Evolutionary conservation across 2,888 invertebrate genomes (phyloP).

Genomic region (Xestia sexstrigata): DNA sequence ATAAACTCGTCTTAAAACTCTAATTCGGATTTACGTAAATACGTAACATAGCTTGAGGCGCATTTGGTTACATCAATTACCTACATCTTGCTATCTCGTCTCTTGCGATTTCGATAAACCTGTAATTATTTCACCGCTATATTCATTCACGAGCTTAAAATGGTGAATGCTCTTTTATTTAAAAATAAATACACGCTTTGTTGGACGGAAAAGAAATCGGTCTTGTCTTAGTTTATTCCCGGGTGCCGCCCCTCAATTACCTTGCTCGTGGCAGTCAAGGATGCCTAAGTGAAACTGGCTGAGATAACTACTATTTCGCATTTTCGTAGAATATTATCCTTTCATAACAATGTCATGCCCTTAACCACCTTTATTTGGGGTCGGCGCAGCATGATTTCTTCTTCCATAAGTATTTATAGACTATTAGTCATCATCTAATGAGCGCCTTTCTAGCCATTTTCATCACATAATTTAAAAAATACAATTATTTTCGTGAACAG

Average conservation of each 20-base stretch:
- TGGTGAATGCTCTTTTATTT: not conserved
- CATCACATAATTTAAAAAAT: not conserved
- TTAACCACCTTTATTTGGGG: not conserved
- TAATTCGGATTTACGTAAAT: slow-evolving; percentile 36
- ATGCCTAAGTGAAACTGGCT: not conserved
- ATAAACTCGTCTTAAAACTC: not conserved
- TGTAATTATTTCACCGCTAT: slow-evolving; percentile 27
- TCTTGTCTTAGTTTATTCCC: not conserved
- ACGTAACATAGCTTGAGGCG: slow-evolving; percentile 15
- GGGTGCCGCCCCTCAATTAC: not conserved
- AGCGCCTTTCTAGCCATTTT: not conserved
- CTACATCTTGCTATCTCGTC: slow-evolving; percentile 7
- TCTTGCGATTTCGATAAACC: slow-evolving; percentile 13
- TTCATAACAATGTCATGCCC: not conserved
- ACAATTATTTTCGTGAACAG: not conserved
- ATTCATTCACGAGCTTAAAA: slow-evolving; percentile 6
- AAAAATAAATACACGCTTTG: not conserved
- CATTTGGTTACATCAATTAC: slow-evolving; percentile 36
- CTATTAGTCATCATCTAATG: not conserved
- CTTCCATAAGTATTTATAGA: not conserved
- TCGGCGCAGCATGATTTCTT: not conserved
- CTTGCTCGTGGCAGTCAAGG: too few relatives aligned
- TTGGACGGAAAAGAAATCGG: not conserved
- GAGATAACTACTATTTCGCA: too few relatives aligned
- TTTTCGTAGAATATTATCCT: not conserved